Conservation (phyloP, 1,140 invertebrate genomes). For the Drosophila dunni region DNA sequence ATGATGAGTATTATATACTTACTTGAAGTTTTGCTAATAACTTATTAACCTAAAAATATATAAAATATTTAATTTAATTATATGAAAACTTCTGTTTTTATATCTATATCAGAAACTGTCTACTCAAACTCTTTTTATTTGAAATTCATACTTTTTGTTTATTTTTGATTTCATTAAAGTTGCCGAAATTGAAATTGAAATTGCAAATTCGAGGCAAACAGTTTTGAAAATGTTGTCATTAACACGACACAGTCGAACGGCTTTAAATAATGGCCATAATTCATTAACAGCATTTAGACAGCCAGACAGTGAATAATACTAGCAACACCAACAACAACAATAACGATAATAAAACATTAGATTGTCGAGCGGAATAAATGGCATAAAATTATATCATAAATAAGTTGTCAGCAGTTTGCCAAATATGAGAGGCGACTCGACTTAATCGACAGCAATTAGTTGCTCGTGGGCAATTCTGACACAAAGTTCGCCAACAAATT, state of each 20-base stretch:
- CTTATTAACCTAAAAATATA: too few relatives aligned
- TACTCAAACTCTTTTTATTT: too few relatives aligned
- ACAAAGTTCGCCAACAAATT: conserved; percentile 55
- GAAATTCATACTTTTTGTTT: too few relatives aligned
- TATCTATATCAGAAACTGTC: too few relatives aligned
- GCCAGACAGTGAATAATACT: conserved; percentile 25
- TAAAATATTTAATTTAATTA: too few relatives aligned
- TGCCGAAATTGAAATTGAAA: background rate
- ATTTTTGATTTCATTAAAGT: background rate
- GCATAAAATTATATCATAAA: conserved; percentile 64
- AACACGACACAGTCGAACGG: conserved; percentile 21
- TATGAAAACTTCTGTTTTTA: too few relatives aligned
- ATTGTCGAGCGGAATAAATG: conserved; percentile 59
- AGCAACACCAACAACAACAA: conserved; percentile 10
- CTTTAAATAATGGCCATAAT: conserved; percentile 59
- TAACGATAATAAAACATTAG: conserved; percentile 44
- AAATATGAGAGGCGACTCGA: conserved; percentile 37
- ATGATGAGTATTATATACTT: too few relatives aligned
- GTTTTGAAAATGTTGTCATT: conserved; percentile 32
- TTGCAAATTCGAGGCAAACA: conserved; percentile 5
- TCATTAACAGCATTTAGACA: conserved; percentile 61
- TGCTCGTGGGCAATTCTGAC: conserved; percentile 56
- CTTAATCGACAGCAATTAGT: conserved; percentile 74
- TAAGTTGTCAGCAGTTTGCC: conserved; percentile 78
- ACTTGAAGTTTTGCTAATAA: too few relatives aligned